phyloP scores from a whole-genome alignment of 2,888 invertebrate genomes.

The Oligia fasciuncula region DNA sequence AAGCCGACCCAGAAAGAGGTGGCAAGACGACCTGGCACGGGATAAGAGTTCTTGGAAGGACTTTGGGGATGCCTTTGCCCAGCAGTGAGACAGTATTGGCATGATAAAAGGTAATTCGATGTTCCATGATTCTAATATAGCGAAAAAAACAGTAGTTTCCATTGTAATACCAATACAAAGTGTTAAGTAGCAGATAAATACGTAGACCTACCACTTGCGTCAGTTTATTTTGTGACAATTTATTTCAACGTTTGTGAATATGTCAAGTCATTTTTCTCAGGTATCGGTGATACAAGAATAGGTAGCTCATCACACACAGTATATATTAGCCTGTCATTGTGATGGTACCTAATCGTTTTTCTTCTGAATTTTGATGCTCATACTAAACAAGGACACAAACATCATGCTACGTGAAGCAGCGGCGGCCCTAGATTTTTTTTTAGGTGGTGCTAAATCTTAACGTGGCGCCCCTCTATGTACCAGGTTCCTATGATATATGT shows the following conservation, averaged over 20 bases:
- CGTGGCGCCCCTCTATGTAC: too few relatives aligned
- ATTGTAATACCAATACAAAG: not conserved
- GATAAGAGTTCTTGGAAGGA: not conserved
- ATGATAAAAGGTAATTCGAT: not conserved
- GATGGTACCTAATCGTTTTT: constrained; percentile 10
- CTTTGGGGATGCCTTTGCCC: not conserved
- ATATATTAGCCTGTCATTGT: constrained; percentile 20
- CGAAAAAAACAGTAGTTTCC: not conserved
- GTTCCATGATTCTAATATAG: not conserved
- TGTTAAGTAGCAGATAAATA: not conserved
- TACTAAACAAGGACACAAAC: not conserved
- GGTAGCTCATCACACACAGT: not conserved
- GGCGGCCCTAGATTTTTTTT: too few relatives aligned
- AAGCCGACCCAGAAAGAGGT: not conserved
- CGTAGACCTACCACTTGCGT: not conserved
- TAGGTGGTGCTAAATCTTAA: too few relatives aligned
- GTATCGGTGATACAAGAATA: constrained; percentile 10
- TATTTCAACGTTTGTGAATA: constrained; percentile 8
- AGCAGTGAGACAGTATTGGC: not conserved
- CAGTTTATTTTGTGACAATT: constrained; percentile 9
- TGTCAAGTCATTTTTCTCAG: constrained; percentile 32
- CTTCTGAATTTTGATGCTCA: constrained; percentile 6
- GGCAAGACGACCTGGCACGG: not conserved
- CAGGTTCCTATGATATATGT: too few relatives aligned
- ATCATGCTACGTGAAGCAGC: not conserved